phyloP scores from a whole-genome alignment of 2,888 invertebrate species.

The Drosophila lacicola region DNA sequence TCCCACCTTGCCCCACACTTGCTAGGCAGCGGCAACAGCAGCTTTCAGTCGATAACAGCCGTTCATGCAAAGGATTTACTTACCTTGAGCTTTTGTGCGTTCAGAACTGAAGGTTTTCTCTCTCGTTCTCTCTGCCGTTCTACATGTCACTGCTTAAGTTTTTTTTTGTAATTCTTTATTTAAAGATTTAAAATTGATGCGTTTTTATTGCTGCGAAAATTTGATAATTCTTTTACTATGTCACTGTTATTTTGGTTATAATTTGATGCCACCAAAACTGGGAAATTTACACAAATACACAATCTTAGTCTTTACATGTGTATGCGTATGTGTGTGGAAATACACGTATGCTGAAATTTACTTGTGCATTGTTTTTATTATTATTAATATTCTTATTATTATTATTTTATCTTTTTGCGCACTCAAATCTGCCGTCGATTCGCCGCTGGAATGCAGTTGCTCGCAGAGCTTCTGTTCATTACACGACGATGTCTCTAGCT shows the following conservation, averaged over 20 bases:
- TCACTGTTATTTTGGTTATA: slow-evolving; percentile 11
- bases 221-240: slow-evolving; percentile 11
- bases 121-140: slow-evolving; percentile 26
- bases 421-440: slow-evolving; percentile 67
- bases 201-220: slow-evolving; percentile 33
- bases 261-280: slow-evolving; percentile 27
- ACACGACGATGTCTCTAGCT: slow-evolving; percentile 81
- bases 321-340: slow-evolving; percentile 16
- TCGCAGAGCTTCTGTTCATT: slow-evolving; percentile 60
- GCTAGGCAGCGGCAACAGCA: slow-evolving; percentile 35
- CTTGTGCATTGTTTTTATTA: slow-evolving; percentile 28
- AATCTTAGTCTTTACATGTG: slow-evolving; percentile 32
- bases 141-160: slow-evolving; percentile 57
- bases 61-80: slow-evolving; percentile 30
- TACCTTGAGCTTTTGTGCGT: slow-evolving; percentile 63
- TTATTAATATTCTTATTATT: slow-evolving; percentile 11
- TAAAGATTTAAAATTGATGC: slow-evolving; percentile 8
- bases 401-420: slow-evolving; percentile 57
- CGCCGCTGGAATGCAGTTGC: slow-evolving; percentile 51
- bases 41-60: slow-evolving; percentile 10
- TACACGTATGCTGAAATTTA: slow-evolving; percentile 30
- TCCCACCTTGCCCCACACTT: slow-evolving; percentile 16
- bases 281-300: slow-evolving; percentile 37
- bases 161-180: slow-evolving; percentile 12
- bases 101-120: slow-evolving; percentile 30